Base-by-base conservation (phyloP, 2,797 vertebrate species). In the Botia kubotai region DNA sequence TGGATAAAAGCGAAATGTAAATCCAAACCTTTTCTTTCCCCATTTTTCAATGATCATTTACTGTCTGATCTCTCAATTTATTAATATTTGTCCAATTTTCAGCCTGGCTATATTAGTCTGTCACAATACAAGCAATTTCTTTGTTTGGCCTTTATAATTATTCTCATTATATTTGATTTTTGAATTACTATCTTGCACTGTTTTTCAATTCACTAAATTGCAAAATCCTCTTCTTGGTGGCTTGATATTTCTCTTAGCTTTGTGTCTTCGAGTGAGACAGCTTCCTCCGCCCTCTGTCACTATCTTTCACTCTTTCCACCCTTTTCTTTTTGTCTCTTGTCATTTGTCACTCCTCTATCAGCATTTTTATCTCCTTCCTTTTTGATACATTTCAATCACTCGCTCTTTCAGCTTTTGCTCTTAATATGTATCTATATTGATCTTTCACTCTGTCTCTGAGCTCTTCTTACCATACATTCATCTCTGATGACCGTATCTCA, bases 401-500 rank as follows among this genome's bases (percentile, higher is more conserved):
- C 76, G 19, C 50, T 72, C 72, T 48, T 80, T 80, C 60, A 83
- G 84, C 81, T 60, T 81, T 50, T 72, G 60, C 76, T 65, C 75
- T 83, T 75, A 80, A 85, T 82, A 85, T 80, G 82, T 57, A 87
- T 82, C 82, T 75, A 65, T 71, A 66, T 29, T 72, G 70, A 79
- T 75, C 74, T 67, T 69, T 71, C 60, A 62, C 74, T 81, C 71
- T 50, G 70, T 79, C 72, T 66, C 21, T 23, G 58, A 77, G 72
- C 68, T 65, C 72, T 83, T 77, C 63, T 79, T 75, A 79, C 77
- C 62, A 66, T 72, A 83, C 75, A 87, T 87, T 85, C 79, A 86
- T 83, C 81, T 86, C 50, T 21, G 75, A 77, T 81, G 29, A 52
- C 36, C 71, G 55, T 79, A 81, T 81, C 58, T 85, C 81, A 57